phyloP scores from a whole-genome alignment of 92 coral and sea anemone genomes.

The Anthopleura xanthogrammica region DNA sequence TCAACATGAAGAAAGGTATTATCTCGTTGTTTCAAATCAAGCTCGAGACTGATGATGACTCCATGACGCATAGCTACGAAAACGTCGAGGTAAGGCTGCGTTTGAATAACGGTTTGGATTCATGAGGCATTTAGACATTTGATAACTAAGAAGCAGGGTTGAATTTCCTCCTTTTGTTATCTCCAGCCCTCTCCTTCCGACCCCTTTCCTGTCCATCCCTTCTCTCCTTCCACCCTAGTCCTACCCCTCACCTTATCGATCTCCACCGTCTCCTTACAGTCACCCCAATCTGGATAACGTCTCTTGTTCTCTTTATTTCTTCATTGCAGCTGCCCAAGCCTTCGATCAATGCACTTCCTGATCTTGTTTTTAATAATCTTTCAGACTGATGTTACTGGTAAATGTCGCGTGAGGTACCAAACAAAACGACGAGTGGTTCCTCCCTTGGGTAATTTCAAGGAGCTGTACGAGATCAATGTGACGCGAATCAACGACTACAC shows the following conservation, averaged over 20 bases:
- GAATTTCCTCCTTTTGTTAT: too few relatives aligned
- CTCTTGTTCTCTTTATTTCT: background rate
- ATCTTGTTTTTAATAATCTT: background rate
- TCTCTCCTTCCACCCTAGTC: too few relatives aligned
- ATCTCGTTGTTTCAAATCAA: conserved; percentile 41
- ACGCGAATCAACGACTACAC: conserved; percentile 23
- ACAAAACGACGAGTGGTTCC: background rate
- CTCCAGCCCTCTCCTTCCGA: too few relatives aligned
- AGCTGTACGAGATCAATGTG: background rate
- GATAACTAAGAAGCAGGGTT: too few relatives aligned
- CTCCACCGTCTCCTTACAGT: background rate
- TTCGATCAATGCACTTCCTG: too few relatives aligned
- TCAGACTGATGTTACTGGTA: conserved; percentile 26
- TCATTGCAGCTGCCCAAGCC: background rate
- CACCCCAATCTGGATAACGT: too few relatives aligned
- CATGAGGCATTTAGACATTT: too few relatives aligned
- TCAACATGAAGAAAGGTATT: conserved; percentile 53
- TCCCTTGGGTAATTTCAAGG: background rate
- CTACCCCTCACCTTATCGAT: too few relatives aligned
- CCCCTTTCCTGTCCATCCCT: too few relatives aligned
- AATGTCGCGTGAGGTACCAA: conserved; percentile 13
- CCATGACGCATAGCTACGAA: background rate
- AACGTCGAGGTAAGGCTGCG: conserved; percentile 7
- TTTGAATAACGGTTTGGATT: background rate
- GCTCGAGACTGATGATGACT: background rate